Conservation (phyloP, 2,797 vertebrate species). For the Rhynchotus rufescens region DNA sequence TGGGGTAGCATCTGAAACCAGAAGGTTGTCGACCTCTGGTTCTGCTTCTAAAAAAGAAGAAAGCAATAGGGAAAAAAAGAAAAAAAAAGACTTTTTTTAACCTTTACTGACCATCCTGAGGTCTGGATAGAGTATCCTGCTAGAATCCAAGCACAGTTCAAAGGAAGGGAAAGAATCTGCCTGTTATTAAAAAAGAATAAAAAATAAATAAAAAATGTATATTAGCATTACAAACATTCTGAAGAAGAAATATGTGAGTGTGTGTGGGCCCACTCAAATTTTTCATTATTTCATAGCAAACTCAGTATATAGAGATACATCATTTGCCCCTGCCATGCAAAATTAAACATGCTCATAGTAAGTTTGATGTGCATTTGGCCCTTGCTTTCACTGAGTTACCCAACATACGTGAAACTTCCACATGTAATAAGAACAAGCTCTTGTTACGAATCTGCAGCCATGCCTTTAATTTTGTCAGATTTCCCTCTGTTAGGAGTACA, state of each 20-base stretch:
- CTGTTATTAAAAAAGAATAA: constrained; percentile 41
- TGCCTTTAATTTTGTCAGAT: constrained; percentile 16
- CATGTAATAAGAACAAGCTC: constrained; percentile 48
- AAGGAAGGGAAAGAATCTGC: constrained; percentile 58
- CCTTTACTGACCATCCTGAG: not conserved
- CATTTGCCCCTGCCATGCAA: constrained; percentile 47
- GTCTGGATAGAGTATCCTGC: constrained; percentile 33
- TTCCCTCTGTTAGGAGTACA: constrained; percentile 21
- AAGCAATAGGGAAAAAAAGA: constrained; percentile 51
- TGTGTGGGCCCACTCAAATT: constrained; percentile 50
- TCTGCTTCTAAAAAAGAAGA: constrained; percentile 87
- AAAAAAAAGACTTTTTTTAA: constrained; percentile 16
- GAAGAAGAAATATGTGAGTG: constrained; percentile 12
- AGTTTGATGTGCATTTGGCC: constrained; percentile 64
- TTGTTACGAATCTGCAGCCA: constrained; percentile 27
- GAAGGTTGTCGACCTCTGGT: constrained; percentile 90
- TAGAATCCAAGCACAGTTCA: constrained; percentile 54
- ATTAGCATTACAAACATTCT: not conserved
- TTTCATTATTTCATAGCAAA: constrained; percentile 53
- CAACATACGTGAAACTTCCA: not conserved
- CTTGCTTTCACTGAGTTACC: constrained; percentile 44
- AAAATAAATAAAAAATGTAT: not conserved
- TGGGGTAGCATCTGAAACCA: constrained; percentile 86
- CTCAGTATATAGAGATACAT: constrained; percentile 49
- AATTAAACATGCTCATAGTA: constrained; percentile 76